A percentile compares a stretch with the other conserved stretches of the same genome.
Conservation (phyloP, 2,888 invertebrate genomes). For the Diloba caeruleocephala region DNA sequence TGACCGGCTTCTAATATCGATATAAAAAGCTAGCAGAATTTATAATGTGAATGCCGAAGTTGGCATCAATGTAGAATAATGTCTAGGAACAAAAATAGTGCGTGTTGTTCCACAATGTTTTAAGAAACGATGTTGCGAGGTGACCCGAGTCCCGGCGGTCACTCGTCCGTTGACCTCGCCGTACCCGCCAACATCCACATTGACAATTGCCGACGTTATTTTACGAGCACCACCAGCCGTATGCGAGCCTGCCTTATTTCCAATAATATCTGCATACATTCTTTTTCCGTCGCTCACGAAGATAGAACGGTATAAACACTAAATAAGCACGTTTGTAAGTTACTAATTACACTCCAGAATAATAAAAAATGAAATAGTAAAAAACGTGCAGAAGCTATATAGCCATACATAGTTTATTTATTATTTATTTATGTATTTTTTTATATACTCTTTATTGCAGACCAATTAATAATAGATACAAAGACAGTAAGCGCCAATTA, state of each 20-base stretch:
- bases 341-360: no score
- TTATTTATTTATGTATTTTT: no score
- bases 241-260: slow-evolving; percentile 19
- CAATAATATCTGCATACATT: slow-evolving; percentile 35
- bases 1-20: slow-evolving; percentile 20
- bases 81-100: slow-evolving; percentile 41
- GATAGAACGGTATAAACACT: slow-evolving; percentile 20
- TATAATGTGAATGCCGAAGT: slow-evolving; percentile 36
- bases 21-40: slow-evolving; percentile 26
- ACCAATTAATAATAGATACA: no score
- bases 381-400: slow-evolving; percentile 10
- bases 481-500: no score
- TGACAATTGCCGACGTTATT: slow-evolving; percentile 64
- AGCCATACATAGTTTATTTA: slow-evolving; percentile 7
- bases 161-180: slow-evolving; percentile 78
- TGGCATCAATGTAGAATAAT: slow-evolving; percentile 22
- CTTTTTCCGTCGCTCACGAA: slow-evolving; percentile 13
- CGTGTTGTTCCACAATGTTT: slow-evolving; percentile 46
- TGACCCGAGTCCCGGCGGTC: slow-evolving; percentile 69
- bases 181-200: slow-evolving; percentile 59
- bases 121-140: slow-evolving; percentile 53
- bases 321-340: slow-evolving; percentile 7
- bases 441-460: no score
- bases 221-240: slow-evolving; percentile 50
- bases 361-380: slow-evolving; percentile 9